Base-by-base conservation (phyloP, 1,140 invertebrate genomes). In the Oedothorax gibbosus region DNA sequence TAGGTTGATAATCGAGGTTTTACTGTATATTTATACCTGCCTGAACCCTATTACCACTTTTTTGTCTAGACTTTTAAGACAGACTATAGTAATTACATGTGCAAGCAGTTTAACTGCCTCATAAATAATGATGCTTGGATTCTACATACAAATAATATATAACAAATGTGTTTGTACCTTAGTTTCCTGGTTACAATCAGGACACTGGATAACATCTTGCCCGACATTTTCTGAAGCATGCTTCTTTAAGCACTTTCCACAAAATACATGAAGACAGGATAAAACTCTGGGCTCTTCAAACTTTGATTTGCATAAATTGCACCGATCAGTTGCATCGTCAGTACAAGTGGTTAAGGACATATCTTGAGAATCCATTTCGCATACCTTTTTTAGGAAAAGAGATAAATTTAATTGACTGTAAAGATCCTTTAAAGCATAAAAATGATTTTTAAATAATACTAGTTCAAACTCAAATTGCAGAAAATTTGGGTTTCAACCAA, bases 221-320 rank as follows among this genome's bases (percentile, higher is more conserved):
- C n/a, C n/a, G 71, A 54, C 86, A 88, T 94, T 93, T 54, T 93
- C 91, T 86, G 95, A 91, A 86, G 95, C 86, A 66, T 89, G 92
- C 89, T 95, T 95, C 88, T 95, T 94, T 86, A 98, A 91, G 89
- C 97, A 98, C 69, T 93, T 92, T 90, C 96, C 94, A 91, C 97
- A 98, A 91, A 97, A 98, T 7, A 96, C 95, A 91, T 98, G 97
- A 88, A 98, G 92, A 90, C 97, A 98, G 86, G 94, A 94, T 86
- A 98, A 92, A 60, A 98, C 94, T 87, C 96, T 93, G 65, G 97
- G 96, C 88, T 93, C 93, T 88, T 92, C 93, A 86, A 95, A 91
- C 87, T 94, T 94, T 88, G 93, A 92, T 87, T 93, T 93, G 89
- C 90, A 94, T 64, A 89, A 76, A 54, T 71, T 73, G 86, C 91